A percentile compares a stretch with the other conserved stretches of the same genome.
phyloP scores from a whole-genome alignment of 2,888 invertebrate species.

The Melanargia galathea region DNA sequence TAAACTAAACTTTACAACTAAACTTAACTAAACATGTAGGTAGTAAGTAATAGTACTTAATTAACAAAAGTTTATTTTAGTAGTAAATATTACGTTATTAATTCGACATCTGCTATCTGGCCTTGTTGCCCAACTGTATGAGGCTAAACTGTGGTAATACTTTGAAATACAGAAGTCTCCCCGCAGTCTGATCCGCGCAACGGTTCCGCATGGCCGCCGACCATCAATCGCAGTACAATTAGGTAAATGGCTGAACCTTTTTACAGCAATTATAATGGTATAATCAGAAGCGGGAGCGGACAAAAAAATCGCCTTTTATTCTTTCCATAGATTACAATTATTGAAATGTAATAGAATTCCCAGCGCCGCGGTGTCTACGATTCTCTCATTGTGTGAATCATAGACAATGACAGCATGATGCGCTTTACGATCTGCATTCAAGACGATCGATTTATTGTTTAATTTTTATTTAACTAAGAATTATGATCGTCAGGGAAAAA shows the following conservation, averaged over 20 bases:
- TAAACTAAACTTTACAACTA: no score
- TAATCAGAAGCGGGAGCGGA: slow-evolving; percentile 12
- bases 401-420: not conserved
- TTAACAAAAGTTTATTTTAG: no score
- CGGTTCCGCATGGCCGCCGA: not conserved
- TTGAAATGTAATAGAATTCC: not conserved
- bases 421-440: not conserved
- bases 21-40: no score
- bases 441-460: no score
- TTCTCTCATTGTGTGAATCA: not conserved
- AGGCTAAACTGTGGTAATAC: not conserved
- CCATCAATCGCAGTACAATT: slow-evolving; percentile 4
- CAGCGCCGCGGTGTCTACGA: slow-evolving; percentile 3
- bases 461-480: no score
- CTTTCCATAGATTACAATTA: not conserved
- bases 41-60: no score
- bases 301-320: not conserved
- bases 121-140: not conserved
- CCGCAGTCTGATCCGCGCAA: slow-evolving; percentile 8
- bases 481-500: no score
- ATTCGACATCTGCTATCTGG: no score
- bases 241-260: slow-evolving; percentile 11
- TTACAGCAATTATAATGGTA: slow-evolving; percentile 12
- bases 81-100: no score
- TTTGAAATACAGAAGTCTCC: not conserved